Evolutionary conservation across 2,797 vertebrate genomes (phyloP), one percentile per base, ranked within the genome.

Genomic region (Chelmon rostratus): DNA sequence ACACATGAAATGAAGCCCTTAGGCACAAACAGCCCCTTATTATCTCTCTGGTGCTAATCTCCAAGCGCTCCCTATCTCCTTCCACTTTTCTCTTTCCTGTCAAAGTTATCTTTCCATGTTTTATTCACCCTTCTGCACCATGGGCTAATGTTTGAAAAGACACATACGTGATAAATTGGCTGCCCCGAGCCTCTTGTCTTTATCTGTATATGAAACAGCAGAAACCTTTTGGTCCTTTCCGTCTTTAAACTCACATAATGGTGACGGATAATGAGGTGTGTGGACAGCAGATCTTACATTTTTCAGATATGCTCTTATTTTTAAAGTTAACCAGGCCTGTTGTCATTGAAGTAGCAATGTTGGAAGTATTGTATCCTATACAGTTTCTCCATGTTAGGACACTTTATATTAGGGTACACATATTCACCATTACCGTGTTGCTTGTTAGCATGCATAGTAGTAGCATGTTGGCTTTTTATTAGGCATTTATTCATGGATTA

Each of bases 101-200:
- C 88, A 84, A 77, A 86, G 82, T 79, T 88, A 92, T 89, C 89
- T 86, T 57, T 5, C 44, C 16, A 42, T 81, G 88, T 92, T 91
- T 89, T 86, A 82, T 88, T 83, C 78, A 52, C 71, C 68, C 82
- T 59, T 87, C 86, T 87, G 67, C 70, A 78, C 65, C 78, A 25
- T 8, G 12, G 66, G 58, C 64, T 68, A 28, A 35, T 42, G 68
- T 78, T 46, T 57, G 28, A 84, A 89, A 88, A 76, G 84, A 78
- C 81, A 72, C 50, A 40, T 16, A 12, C 53, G 40, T 68, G 79
- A 89, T 88, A 71, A 89, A 86, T 76, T 50, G 33, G 40, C 62
- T 33, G 64, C 78, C 59, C n/a, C 37, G 5, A 62, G 38, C 76
- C 42, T 79, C 73, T 78, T 65, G 44, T 85, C 63, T 86, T 85